Percentiles rank a stretch among this genome's conserved stretches.
Evolutionary conservation across 2,113 vertebrate species (phyloP).

Genomic region (Dicerorhinus sumatrensis): DNA sequence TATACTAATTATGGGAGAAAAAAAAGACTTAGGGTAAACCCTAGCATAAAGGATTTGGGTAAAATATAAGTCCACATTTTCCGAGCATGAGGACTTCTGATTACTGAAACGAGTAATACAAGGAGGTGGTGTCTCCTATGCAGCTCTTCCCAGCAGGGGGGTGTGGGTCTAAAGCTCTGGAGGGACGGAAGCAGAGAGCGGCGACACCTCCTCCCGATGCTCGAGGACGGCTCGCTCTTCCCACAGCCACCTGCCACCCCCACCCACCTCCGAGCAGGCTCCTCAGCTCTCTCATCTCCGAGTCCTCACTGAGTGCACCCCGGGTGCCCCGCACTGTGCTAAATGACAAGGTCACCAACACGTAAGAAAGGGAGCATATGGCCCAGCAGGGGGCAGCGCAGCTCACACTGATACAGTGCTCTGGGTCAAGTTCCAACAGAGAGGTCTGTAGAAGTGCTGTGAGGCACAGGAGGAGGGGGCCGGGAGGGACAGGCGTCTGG

Average conservation of each 20-base stretch:
- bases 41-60: not conserved
- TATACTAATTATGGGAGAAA: not conserved
- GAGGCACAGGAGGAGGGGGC: not conserved
- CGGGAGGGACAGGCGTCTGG: not conserved
- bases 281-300: not conserved
- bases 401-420: not conserved
- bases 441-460: not conserved
- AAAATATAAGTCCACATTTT: not conserved
- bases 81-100: not conserved
- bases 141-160: not conserved
- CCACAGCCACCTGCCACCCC: not conserved
- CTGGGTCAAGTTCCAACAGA: not conserved
- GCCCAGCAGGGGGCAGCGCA: not conserved
- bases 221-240: not conserved
- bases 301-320: not conserved
- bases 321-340: not conserved
- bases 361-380: not conserved
- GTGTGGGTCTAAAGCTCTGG: not conserved
- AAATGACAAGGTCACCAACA: not conserved
- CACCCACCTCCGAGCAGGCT: not conserved
- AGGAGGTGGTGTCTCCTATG: not conserved
- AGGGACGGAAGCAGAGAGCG: not conserved
- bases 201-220: fast-evolving
- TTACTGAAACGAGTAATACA: not conserved
- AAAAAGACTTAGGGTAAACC: not conserved